Percentiles rank a stretch among this genome's conserved stretches.
Evolutionary conservation across 2,113 vertebrate species (phyloP).

Genomic region (Nanorana parkeri): DNA sequence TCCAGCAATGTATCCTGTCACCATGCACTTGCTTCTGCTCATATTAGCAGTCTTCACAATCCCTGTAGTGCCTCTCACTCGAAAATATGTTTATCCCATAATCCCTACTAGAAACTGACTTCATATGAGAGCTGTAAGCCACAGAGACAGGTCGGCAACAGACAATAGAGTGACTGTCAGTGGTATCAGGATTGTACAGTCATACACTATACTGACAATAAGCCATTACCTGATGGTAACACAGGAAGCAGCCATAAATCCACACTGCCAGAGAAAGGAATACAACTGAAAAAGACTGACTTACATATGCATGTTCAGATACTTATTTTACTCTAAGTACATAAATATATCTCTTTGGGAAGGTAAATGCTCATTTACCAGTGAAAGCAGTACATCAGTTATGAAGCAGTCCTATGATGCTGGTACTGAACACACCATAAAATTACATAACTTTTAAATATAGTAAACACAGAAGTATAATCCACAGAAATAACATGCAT

Average conservation of each 20-base stretch:
- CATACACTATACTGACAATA: neutral
- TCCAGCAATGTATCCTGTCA: slow-evolving; percentile 38
- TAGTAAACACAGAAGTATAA: too few relatives aligned
- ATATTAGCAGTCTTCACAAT: slow-evolving; percentile 32
- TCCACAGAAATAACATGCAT: too few relatives aligned
- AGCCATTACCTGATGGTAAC: neutral
- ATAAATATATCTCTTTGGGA: too few relatives aligned
- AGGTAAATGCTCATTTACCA: too few relatives aligned
- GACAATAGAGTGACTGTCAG: slow-evolving; percentile 7
- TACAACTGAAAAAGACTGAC: too few relatives aligned
- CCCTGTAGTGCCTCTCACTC: slow-evolving; percentile 20
- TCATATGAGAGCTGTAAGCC: slow-evolving; percentile 22
- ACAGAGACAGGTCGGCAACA: slow-evolving; percentile 25
- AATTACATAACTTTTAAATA: too few relatives aligned
- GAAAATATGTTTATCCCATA: slow-evolving; percentile 30
- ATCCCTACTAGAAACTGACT: slow-evolving; percentile 30
- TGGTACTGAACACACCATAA: too few relatives aligned
- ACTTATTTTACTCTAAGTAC: too few relatives aligned
- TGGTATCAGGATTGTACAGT: neutral
- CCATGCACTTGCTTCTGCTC: slow-evolving; percentile 17
- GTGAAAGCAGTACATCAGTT: too few relatives aligned
- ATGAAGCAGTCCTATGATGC: too few relatives aligned
- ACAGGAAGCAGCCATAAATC: neutral
- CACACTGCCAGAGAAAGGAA: too few relatives aligned
- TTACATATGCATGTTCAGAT: too few relatives aligned